Evolutionary conservation across 37 sponge, comb jelly and placozoan genomes (phyloP).

Genomic region (Cliona cf. orientalis): DNA sequence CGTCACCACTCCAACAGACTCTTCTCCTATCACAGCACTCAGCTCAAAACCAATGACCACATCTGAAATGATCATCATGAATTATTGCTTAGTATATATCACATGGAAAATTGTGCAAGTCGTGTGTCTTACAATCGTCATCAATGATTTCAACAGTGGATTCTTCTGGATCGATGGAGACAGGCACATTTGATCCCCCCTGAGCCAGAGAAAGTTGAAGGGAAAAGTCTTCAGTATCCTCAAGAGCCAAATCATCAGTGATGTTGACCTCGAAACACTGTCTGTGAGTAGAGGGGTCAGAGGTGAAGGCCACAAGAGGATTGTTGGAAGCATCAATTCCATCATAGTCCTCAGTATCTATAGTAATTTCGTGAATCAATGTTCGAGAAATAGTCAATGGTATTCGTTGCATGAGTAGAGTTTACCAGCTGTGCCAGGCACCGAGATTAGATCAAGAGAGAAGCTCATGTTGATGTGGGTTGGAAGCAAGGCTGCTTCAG

Average conservation of each 20-base stretch:
- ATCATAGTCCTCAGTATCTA: neutral
- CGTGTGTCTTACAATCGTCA: too few species aligned
- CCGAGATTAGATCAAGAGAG: too few species aligned
- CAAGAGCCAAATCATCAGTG: constrained; percentile 4
- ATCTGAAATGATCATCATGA: too few species aligned
- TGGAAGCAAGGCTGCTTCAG: too few species aligned
- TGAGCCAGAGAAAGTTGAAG: too few species aligned
- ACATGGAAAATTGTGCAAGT: too few species aligned
- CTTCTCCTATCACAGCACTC: constrained; percentile 18
- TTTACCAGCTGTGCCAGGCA: too few species aligned
- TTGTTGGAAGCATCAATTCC: neutral
- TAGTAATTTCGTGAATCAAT: neutral
- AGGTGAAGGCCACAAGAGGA: neutral
- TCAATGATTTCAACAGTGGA: too few species aligned
- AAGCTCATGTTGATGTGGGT: too few species aligned
- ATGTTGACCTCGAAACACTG: neutral
- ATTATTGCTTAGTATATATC: too few species aligned
- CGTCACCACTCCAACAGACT: constrained; percentile 1
- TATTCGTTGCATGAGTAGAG: neutral
- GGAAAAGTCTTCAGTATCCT: constrained; percentile 17
- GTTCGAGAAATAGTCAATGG: neutral
- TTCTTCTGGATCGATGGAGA: too few species aligned
- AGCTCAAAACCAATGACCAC: constrained; percentile 25
- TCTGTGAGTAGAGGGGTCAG: neutral
- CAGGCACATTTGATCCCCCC: too few species aligned